Evolutionary conservation across 1,140 invertebrate species (phyloP).

Genomic region (Drosophila sp.): DNA sequence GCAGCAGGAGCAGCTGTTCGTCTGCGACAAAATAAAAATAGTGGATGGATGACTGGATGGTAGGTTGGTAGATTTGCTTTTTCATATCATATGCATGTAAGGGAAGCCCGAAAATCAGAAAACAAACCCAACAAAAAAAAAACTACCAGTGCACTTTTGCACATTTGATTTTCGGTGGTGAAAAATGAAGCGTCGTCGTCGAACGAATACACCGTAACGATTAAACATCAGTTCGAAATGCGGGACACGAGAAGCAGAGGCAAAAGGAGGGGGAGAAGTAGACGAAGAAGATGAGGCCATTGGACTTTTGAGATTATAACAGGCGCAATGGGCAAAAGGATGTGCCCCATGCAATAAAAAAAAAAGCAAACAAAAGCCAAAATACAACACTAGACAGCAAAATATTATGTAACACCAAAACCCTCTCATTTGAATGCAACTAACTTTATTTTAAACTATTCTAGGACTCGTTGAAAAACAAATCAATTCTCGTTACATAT

Average conservation of each 20-base stretch:
- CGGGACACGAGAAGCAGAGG: constrained; percentile 19
- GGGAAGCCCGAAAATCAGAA: constrained; percentile 1
- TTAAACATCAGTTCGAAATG: constrained; percentile 12
- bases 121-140: background rate
- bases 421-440: no score
- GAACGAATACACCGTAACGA: constrained; percentile 15
- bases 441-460: no score
- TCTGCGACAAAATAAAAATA: constrained; percentile 44
- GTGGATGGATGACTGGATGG: constrained; percentile 46
- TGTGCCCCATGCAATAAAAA: constrained; percentile 36
- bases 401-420: background rate
- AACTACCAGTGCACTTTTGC: background rate
- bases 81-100: background rate
- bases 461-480: no score
- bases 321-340: constrained; percentile 42
- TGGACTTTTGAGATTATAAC: constrained; percentile 58
- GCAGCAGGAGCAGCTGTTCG: constrained; percentile 39
- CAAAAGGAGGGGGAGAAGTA: no score
- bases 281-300: background rate
- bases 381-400: constrained; percentile 12
- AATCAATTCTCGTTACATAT: no score
- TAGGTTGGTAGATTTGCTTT: constrained; percentile 23
- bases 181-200: background rate
- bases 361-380: constrained; percentile 22
- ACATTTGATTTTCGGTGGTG: constrained; percentile 10